A percentile compares a stretch with the other conserved stretches of the same genome.
Evolutionary conservation across 2,113 vertebrate species (phyloP).

Genomic region (Arizona elegans): DNA sequence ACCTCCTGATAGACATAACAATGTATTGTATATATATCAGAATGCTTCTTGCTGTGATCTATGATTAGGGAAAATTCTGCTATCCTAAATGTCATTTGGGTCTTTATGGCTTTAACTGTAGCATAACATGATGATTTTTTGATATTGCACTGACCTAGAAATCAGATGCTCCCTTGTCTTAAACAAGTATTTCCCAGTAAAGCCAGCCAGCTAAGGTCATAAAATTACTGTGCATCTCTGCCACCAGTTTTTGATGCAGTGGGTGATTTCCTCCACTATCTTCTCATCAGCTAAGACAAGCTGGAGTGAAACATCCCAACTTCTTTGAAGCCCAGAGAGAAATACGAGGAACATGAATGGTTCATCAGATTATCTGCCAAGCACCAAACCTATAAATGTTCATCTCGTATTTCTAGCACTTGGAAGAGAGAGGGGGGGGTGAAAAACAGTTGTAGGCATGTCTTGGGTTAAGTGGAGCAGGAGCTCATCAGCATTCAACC

Average conservation of each 20-base stretch:
- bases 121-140: not conserved
- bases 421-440: conserved; percentile 19
- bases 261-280: not conserved
- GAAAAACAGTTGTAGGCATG: conserved; percentile 38
- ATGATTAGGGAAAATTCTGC: not conserved
- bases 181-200: not conserved
- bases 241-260: conserved; percentile 19
- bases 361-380: not conserved
- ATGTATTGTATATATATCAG: not conserved
- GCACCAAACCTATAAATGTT: conserved; percentile 27
- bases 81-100: not conserved
- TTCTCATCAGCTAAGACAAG: conserved; percentile 12
- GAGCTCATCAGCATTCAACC: conserved; percentile 61
- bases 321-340: conserved; percentile 15
- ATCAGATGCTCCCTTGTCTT: not conserved
- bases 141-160: not conserved
- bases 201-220: conserved; percentile 4
- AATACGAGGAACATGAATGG: not conserved
- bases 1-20: not conserved
- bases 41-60: not conserved
- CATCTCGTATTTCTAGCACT: conserved; percentile 27
- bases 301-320: not conserved
- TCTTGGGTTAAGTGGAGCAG: conserved; percentile 51
- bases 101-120: not conserved
- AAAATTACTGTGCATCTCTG: not conserved